Base-by-base conservation (phyloP, 2,113 vertebrate species). In the Glaucomys volans region DNA sequence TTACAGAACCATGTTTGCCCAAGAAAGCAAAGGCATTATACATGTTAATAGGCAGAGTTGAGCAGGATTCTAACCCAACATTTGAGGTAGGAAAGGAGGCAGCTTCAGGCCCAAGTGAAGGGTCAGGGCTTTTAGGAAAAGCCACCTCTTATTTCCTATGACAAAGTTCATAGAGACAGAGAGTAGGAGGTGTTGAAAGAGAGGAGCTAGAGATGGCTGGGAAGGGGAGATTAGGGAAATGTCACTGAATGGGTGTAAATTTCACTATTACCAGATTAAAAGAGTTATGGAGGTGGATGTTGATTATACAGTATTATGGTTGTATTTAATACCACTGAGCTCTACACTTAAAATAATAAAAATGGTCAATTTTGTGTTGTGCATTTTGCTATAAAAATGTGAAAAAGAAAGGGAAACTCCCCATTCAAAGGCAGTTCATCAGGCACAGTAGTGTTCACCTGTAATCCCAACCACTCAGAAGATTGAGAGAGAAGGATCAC, bases 141-240 rank as follows among this genome's bases (percentile, higher is more conserved):
- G 66, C 32, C 1, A 16, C 14, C 32, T 17, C 66, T 67, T 13
- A 67, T 13, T 67, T 32, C 14, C 66, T 67, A 14, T 67, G 35
- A 67, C 32, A 50, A 28, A 44, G 26, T 44, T 28, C 47, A 54
- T 30, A 12, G 32, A 69, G 35, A 52, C 47, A 40, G 47, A 71
- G 4, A 18, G 10, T 54, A 20, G 16, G 18, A 20, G 2, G 52
- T n/a, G 2, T 59, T 57, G 47, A 79, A 16, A 40, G 22, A 69
- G 5, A 16, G n/a, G 17, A 5, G 3, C 22, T 57, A 1, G 12
- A 66, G 11, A 62, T 11, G 2, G 7, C n/a, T 35, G 37, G 8
- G 18, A 8, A 18, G 44, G 26, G n/a, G 62, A 50, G 24, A 66
- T 24, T 47, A 12, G 20, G 16, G 42, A 69, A 4, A 35, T 40